Conservation (phyloP, 2,797 vertebrate species). For the Orientallactaga sibirica region DNA sequence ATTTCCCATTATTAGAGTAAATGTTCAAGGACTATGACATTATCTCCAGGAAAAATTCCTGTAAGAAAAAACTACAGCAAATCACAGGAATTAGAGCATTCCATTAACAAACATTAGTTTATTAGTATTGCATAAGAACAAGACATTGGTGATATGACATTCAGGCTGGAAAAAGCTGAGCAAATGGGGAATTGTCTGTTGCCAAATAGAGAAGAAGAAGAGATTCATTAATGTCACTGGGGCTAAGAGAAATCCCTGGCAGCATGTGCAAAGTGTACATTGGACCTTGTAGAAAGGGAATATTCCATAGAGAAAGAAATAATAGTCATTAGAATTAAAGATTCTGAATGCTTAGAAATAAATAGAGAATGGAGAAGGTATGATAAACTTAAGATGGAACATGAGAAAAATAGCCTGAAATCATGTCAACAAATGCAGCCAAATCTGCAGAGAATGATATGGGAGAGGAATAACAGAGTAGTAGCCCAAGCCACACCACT, state of each 20-base stretch:
- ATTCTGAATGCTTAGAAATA: conserved; percentile 50
- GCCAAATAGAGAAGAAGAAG: neutral
- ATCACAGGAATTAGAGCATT: conserved; percentile 29
- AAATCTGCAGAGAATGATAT: conserved; percentile 23
- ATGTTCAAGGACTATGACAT: neutral
- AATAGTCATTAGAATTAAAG: neutral
- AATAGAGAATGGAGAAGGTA: conserved; percentile 12
- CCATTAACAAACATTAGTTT: conserved; percentile 31
- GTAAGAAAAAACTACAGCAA: conserved; percentile 43
- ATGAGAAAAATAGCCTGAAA: conserved; percentile 47
- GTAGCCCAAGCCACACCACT: neutral
- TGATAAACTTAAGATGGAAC: conserved; percentile 51
- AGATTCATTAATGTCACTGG: neutral
- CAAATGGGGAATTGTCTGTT: neutral
- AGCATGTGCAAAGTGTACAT: neutral
- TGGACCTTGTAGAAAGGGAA: neutral
- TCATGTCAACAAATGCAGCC: conserved; percentile 6
- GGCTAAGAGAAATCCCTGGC: neutral
- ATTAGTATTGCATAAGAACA: conserved; percentile 35
- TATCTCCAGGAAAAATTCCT: conserved; percentile 42
- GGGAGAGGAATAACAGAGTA: conserved; percentile 20
- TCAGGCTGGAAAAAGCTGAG: neutral
- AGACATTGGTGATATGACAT: neutral
- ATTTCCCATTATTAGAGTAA: conserved; percentile 45
- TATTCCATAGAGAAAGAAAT: conserved; percentile 37